phyloP scores from a whole-genome alignment of 2,797 vertebrate species.

The Tadarida brasiliensis region DNA sequence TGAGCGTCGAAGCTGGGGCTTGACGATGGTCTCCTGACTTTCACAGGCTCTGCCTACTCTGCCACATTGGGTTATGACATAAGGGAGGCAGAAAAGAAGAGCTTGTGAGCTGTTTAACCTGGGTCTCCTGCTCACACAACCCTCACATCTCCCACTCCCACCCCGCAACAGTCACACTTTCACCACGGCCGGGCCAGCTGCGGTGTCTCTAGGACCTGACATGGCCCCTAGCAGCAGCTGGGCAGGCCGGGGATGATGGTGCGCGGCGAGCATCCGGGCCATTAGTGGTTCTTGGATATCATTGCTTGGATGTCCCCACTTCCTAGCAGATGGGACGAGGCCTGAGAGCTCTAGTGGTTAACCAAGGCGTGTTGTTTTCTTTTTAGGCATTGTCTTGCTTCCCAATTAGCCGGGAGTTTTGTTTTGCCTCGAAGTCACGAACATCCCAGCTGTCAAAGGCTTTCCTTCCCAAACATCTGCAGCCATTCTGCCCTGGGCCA shows the following conservation, averaged over 20 bases:
- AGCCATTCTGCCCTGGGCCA: conserved; percentile 71
- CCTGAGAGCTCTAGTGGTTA: conserved; percentile 45
- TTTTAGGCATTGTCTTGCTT: conserved; percentile 72
- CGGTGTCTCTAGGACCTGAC: neutral
- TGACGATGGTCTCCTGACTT: neutral
- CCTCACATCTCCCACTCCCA: neutral
- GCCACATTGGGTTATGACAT: neutral
- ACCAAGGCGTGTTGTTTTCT: conserved; percentile 58
- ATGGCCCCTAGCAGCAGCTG: neutral
- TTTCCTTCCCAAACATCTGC: conserved; percentile 77
- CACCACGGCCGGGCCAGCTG: neutral
- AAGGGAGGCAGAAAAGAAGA: neutral
- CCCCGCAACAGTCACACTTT: neutral
- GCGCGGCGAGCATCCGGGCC: neutral
- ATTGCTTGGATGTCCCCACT: neutral
- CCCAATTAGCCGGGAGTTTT: conserved; percentile 73
- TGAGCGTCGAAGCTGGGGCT: neutral
- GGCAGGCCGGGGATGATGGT: neutral
- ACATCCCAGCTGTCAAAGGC: conserved; percentile 75
- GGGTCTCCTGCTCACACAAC: neutral
- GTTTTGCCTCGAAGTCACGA: conserved; percentile 81
- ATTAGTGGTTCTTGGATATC: neutral
- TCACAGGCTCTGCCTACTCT: neutral
- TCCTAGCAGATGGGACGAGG: conserved; percentile 1
- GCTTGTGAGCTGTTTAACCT: neutral